Conservation (phyloP, 2,797 vertebrate species). For the Pseudochromis fuscus region DNA sequence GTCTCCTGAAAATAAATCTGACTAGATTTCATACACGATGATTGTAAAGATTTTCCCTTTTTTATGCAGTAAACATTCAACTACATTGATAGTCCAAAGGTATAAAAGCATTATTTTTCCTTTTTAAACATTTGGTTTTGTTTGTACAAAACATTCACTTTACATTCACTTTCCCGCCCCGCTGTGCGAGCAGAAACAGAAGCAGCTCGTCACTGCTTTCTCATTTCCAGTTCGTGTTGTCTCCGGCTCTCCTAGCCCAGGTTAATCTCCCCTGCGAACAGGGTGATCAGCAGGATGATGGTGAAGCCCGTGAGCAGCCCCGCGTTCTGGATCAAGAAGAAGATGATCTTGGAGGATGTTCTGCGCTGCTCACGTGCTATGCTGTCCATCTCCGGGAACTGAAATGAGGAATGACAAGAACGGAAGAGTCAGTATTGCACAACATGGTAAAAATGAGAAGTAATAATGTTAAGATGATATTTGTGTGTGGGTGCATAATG, state of each 20-base stretch:
- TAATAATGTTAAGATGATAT: too few relatives aligned
- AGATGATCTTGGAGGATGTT: slow-evolving; percentile 71
- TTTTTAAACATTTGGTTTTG: slow-evolving; percentile 44
- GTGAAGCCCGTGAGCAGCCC: slow-evolving; percentile 84
- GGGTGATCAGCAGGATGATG: slow-evolving; percentile 86
- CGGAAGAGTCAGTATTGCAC: too few relatives aligned
- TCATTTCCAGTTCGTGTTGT: neutral
- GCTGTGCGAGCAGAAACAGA: slow-evolving; percentile 40
- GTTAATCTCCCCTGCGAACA: slow-evolving; percentile 83
- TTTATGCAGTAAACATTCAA: slow-evolving; percentile 41
- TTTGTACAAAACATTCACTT: slow-evolving; percentile 67
- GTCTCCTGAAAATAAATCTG: slow-evolving; percentile 58
- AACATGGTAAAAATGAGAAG: too few relatives aligned
- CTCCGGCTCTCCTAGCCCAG: slow-evolving; percentile 69
- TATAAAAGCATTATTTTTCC: slow-evolving; percentile 46
- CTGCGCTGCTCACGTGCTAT: slow-evolving; percentile 72
- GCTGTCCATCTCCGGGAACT: slow-evolving; percentile 88
- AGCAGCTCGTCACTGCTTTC: slow-evolving; percentile 31
- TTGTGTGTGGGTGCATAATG: too few relatives aligned
- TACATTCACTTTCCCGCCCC: slow-evolving; percentile 48
- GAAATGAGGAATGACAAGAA: slow-evolving; percentile 32
- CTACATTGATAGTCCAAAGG: slow-evolving; percentile 60
- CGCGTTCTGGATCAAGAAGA: slow-evolving; percentile 86
- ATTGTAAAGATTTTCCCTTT: slow-evolving; percentile 65
- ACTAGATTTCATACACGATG: slow-evolving; percentile 64